Evolutionary conservation across 2,113 vertebrate species (phyloP), one percentile per base, ranked within the genome.

Genomic region (Ophiodon elongatus): DNA sequence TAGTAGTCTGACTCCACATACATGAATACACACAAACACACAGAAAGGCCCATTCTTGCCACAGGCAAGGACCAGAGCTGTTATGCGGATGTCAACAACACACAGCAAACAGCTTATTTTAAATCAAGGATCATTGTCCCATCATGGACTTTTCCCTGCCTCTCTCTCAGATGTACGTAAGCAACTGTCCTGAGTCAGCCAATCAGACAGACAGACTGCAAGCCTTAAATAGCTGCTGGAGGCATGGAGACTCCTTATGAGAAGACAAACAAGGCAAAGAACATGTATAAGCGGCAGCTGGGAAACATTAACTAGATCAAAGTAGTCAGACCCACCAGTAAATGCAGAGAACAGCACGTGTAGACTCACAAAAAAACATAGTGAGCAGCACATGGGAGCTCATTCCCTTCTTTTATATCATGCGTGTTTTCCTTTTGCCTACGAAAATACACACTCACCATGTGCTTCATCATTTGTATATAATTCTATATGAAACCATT

Each of bases 251-350:
- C 43, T 80, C 68, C 45, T 54, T 19, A 31, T 43, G 21, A 41
- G 39, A 70, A 72, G 33, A 82, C 52, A 84, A 67, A 88, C 69
- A 82, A 62, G 66, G 70, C 33, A 76, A 80, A 70, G 71, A 83
- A 57, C 54, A 68, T 68, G 84, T 78, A 87, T 78, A 54, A 75
- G 73, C 74, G 54, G 78, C 93, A 94, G 91, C 92, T 94, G 94
- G 93, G 85, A 94, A 93, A 90, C 91, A 94, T 94, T 93, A 93
- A 91, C 87, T 80, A 50, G 25, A 91, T 83, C 39, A 35, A 59
- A 67, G 85, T 27, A 88, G 80, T 75, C 77, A 66, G 76, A 73
- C 71, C 29, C 65, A 89, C 64, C 83, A 87, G 70, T 60, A 84
- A 85, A 73, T 10, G 3, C 45, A 79, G 45, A 75, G 82, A 88